Conservation (phyloP, 2,888 invertebrate genomes). For the Drosophila yooni region DNA sequence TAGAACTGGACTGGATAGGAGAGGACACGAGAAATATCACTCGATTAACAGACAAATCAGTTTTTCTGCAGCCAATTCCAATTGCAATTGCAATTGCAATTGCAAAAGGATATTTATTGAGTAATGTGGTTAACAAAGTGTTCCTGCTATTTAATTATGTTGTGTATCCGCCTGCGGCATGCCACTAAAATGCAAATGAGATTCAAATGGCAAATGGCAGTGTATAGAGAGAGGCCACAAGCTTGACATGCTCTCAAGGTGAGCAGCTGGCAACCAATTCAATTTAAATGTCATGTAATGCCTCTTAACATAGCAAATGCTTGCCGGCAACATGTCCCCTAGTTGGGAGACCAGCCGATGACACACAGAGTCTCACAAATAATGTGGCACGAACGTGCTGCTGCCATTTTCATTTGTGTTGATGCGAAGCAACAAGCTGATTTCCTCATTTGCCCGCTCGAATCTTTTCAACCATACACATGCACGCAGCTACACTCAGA, state of each 20-base stretch:
- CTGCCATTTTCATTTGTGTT: constrained; percentile 36
- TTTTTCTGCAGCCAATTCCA: constrained; percentile 20
- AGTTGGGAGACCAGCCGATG: background rate
- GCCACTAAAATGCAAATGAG: constrained; percentile 41
- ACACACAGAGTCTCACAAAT: constrained; percentile 13
- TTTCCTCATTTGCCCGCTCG: constrained; percentile 37
- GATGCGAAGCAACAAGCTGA: constrained; percentile 54
- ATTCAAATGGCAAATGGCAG: constrained; percentile 10
- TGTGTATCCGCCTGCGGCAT: constrained; percentile 32
- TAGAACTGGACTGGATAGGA: background rate
- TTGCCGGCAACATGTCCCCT: background rate
- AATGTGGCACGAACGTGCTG: constrained; percentile 21
- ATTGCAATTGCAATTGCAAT: constrained; percentile 26
- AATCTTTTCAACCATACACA: constrained; percentile 17
- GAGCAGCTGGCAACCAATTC: constrained; percentile 39
- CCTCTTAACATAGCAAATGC: constrained; percentile 34
- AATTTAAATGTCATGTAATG: constrained; percentile 49
- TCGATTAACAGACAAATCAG: constrained; percentile 67
- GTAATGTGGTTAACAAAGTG: constrained; percentile 40
- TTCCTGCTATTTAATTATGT: constrained; percentile 64
- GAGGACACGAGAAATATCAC: constrained; percentile 29
- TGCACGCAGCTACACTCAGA: background rate
- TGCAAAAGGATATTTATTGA: constrained; percentile 20
- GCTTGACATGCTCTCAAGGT: constrained; percentile 24
- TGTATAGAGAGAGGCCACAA: constrained; percentile 1